These are phyloP conservation scores for Pseudococcus viburni DNA, from an alignment of 2,888 invertebrate species.

Conservation along the genomic window DNA sequence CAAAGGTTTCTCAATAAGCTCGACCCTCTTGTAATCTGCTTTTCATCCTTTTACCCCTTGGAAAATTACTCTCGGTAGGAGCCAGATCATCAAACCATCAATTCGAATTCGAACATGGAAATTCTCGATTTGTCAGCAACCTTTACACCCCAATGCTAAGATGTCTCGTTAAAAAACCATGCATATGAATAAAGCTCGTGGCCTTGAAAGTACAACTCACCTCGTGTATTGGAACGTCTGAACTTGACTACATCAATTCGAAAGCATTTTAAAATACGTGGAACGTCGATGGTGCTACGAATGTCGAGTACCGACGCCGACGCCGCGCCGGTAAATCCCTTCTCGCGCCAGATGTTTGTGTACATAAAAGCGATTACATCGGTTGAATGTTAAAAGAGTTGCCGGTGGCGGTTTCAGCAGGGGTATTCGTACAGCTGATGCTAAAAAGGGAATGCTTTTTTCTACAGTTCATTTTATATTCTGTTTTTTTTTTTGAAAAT, in stretches of 20 bases:
- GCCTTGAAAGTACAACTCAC: background rate
- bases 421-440: background rate
- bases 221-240: background rate
- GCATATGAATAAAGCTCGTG: background rate
- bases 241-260: slow-evolving; percentile 23
- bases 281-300: background rate
- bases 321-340: background rate
- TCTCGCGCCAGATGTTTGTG: slow-evolving; percentile 21
- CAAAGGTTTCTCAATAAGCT: slow-evolving; percentile 22
- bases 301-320: too few species aligned
- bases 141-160: background rate
- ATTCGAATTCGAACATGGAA: background rate
- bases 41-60: background rate
- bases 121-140: slow-evolving; percentile 9
- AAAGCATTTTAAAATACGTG: background rate
- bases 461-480: background rate
- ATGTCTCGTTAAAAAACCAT: background rate
- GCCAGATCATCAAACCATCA: background rate
- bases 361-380: slow-evolving; percentile 33
- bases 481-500: background rate
- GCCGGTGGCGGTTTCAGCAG: background rate
- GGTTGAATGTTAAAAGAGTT: slow-evolving; percentile 24
- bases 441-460: background rate
- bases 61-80: background rate
- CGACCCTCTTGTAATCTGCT: slow-evolving; percentile 8